Percentiles rank a stretch among this genome's conserved stretches.
phyloP scores from a whole-genome alignment of 2,888 invertebrate species.

The Nezara viridula region DNA sequence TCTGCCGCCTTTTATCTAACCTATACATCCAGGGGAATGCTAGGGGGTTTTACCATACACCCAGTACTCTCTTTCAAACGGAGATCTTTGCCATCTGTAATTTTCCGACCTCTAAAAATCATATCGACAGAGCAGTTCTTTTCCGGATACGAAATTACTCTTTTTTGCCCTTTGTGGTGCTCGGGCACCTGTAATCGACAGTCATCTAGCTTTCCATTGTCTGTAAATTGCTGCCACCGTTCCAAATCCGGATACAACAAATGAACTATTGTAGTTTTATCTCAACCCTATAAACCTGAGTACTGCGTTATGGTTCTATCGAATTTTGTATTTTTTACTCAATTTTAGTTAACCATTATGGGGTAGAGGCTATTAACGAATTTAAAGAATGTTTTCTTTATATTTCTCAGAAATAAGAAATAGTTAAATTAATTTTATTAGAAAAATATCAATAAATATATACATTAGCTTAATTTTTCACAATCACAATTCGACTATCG shows the following conservation, averaged over 20 bases:
- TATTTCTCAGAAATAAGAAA: background rate
- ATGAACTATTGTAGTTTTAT: background rate
- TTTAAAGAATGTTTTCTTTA: background rate
- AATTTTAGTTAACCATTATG: background rate
- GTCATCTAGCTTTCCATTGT: conserved; percentile 5
- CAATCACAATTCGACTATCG: no score
- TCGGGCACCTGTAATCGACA: conserved; percentile 6
- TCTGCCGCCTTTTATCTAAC: conserved; percentile 16
- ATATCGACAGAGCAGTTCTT: background rate
- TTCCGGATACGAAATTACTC: background rate
- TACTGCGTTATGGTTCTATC: background rate
- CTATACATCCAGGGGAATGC: background rate
- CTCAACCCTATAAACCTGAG: background rate
- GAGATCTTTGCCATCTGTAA: background rate
- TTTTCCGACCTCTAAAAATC: background rate
- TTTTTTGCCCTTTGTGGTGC: background rate
- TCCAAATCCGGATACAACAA: background rate
- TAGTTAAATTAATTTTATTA: no score
- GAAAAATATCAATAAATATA: no score
- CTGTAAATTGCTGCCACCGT: background rate
- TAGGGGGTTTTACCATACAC: background rate
- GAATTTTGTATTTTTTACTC: background rate
- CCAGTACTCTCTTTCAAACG: background rate
- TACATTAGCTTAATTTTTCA: no score
- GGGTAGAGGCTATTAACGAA: background rate